A percentile compares a stretch with the other conserved stretches of the same genome.
These are phyloP conservation scores for Heteropelma amictum DNA, from an alignment of 2,888 invertebrate species.

Conservation along the genomic window DNA sequence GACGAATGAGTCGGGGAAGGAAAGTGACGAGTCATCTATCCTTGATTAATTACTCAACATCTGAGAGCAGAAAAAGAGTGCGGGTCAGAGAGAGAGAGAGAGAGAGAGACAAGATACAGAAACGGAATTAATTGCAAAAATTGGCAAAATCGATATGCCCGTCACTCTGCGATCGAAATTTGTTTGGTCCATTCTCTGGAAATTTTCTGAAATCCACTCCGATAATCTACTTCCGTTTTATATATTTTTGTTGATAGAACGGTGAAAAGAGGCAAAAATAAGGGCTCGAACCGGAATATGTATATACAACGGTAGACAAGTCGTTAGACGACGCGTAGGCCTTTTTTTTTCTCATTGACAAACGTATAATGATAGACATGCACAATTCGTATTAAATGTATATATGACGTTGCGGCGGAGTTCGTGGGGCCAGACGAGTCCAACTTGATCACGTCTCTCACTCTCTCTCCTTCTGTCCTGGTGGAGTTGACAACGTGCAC, in stretches of 20 bases:
- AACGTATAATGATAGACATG: slow-evolving; percentile 27
- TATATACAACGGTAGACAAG: neutral
- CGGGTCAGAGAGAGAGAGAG: neutral
- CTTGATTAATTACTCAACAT: slow-evolving; percentile 33
- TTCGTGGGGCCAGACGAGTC: slow-evolving; percentile 54
- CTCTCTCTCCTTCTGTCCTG: slow-evolving; percentile 28
- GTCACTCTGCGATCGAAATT: no score
- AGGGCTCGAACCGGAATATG: neutral
- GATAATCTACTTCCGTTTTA: no score
- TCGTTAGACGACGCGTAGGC: neutral
- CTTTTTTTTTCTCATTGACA: slow-evolving; percentile 19
- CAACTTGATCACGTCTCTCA: slow-evolving; percentile 37
- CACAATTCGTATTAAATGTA: slow-evolving; percentile 34
- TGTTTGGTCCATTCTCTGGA: no score
- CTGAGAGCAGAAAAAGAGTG: neutral
- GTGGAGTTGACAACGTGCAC: slow-evolving; percentile 64
- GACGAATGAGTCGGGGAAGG: slow-evolving; percentile 2
- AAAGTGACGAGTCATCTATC: slow-evolving; percentile 38
- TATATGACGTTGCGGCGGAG: slow-evolving; percentile 25
- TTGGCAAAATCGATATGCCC: neutral
- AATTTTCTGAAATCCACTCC: no score
- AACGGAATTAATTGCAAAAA: neutral
- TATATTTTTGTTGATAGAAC: no score
- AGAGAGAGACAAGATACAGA: neutral
- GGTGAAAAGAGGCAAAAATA: neutral